phyloP scores from a whole-genome alignment of 2,113 vertebrate species.

The Scolopax mira region DNA sequence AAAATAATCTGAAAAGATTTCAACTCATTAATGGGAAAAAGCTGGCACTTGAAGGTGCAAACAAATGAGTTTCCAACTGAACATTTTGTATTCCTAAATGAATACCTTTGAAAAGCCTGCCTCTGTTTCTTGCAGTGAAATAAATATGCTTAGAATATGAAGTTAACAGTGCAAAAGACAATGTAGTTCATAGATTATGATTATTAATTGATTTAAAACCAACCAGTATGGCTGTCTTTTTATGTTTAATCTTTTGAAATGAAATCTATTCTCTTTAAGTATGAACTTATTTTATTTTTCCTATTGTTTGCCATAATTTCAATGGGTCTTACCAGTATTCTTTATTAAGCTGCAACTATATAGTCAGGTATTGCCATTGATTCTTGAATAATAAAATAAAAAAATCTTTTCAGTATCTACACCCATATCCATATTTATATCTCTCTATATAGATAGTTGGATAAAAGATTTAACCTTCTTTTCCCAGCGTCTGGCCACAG shows the following conservation, averaged over 20 bases:
- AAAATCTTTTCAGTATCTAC: too few species aligned
- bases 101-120: background rate
- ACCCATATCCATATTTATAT: background rate
- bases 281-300: background rate
- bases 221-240: background rate
- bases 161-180: background rate
- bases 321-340: background rate
- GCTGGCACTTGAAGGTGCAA: background rate
- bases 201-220: background rate
- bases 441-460: background rate
- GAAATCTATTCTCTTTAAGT: background rate
- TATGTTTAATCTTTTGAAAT: background rate
- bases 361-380: too few species aligned
- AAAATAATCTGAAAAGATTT: conserved; percentile 8
- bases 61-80: background rate
- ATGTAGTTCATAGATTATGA: background rate
- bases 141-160: background rate
- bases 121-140: background rate
- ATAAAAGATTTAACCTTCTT: background rate
- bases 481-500: background rate
- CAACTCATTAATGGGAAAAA: background rate
- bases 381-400: too few species aligned
- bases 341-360: background rate
- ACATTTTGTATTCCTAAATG: background rate
- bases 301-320: background rate